A percentile compares a stretch with the other conserved stretches of the same genome.
Evolutionary conservation across 2,888 invertebrate species (phyloP).

Genomic region (Molorchus minor): DNA sequence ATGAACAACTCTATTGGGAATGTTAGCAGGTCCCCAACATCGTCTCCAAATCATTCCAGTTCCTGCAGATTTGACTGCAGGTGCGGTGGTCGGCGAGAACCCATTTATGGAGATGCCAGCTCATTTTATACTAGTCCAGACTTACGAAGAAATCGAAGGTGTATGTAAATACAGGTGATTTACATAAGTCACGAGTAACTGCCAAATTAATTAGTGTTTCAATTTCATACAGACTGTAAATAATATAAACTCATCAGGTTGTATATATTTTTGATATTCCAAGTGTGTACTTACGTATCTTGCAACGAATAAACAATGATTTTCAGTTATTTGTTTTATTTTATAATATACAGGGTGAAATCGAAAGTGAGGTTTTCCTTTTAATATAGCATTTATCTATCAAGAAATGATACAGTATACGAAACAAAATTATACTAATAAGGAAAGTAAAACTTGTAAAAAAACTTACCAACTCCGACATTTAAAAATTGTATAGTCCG

Average conservation of each 20-base stretch:
- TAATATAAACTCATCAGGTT: constrained; percentile 30
- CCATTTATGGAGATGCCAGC: constrained; percentile 58
- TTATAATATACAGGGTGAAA: no score
- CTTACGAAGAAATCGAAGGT: constrained; percentile 55
- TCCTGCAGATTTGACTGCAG: constrained; percentile 26
- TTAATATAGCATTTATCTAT: no score
- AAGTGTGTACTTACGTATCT: constrained; percentile 6
- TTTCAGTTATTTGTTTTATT: no score
- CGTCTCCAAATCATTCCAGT: constrained; percentile 29
- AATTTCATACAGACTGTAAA: constrained; percentile 28
- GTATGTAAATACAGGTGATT: constrained; percentile 45
- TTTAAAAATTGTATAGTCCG: no score
- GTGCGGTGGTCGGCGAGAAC: constrained; percentile 44
- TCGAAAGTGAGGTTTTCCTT: no score
- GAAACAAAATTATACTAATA: no score
- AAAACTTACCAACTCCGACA: no score
- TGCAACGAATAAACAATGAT: constrained; percentile 8
- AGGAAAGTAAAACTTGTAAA: no score
- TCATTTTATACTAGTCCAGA: constrained; percentile 57
- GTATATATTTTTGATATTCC: constrained; percentile 20
- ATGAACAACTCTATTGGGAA: neutral
- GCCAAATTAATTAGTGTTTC: constrained; percentile 21
- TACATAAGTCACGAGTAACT: neutral
- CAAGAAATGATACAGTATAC: no score
- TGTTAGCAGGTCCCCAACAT: constrained; percentile 29